These are phyloP conservation scores for Indicator maculatus DNA, from an alignment of 2,113 vertebrate species.

Conservation along the genomic window DNA sequence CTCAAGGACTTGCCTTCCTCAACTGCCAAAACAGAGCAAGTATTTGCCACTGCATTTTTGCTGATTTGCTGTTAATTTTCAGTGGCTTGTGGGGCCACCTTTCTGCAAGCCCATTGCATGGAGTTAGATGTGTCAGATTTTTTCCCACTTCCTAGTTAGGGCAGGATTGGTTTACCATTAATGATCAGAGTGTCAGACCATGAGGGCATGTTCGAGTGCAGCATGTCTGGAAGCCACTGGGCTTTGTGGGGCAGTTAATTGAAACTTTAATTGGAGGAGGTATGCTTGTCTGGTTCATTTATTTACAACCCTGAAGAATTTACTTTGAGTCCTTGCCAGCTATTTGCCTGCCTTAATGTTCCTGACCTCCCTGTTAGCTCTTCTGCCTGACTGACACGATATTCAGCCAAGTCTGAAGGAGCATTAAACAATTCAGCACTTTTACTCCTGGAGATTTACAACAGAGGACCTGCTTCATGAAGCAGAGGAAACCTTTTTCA, in stretches of 20 bases:
- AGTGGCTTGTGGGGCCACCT: not conserved
- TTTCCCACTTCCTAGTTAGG: not conserved
- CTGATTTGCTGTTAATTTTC: not conserved
- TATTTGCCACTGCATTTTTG: not conserved
- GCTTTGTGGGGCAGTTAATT: conserved; percentile 22
- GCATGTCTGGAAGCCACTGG: not conserved
- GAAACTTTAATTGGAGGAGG: conserved; percentile 14
- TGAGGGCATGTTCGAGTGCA: not conserved
- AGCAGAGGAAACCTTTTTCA: not conserved
- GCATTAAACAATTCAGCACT: not conserved
- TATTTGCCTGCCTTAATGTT: not conserved
- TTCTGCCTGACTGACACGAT: not conserved
- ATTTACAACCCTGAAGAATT: conserved; percentile 24
- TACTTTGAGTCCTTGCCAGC: conserved; percentile 38
- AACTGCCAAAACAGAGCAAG: not conserved
- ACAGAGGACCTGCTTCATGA: not conserved
- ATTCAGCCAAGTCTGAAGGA: not conserved
- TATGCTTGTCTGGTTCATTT: not conserved
- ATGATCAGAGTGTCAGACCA: not conserved
- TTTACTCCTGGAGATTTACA: not conserved
- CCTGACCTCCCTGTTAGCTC: not conserved
- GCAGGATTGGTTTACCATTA: not conserved
- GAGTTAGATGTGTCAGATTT: not conserved
- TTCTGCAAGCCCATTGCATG: not conserved
- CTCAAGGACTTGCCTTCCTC: not conserved